Base-by-base conservation (phyloP, 2,113 vertebrate genomes). In the Callipepla californica region DNA sequence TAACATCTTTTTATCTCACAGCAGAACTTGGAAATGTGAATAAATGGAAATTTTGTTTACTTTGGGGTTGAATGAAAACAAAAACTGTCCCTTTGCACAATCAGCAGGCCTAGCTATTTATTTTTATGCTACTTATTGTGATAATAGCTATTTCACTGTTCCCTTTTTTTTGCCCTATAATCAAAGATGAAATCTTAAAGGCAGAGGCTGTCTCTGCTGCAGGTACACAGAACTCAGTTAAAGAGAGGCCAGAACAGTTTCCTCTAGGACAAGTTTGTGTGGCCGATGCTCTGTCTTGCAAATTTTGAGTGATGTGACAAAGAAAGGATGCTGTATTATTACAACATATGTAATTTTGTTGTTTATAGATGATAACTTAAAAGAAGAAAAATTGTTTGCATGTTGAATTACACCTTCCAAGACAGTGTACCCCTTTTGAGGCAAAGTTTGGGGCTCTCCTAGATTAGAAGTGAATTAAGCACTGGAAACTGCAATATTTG, bases 101-200 rank as follows among this genome's bases (percentile, higher is more conserved):
- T 91, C 55, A 85, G 63, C 85, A 87, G 47, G 20, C 3, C 7
- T 50, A 88, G 51, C 21, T 93, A 15, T 91, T 91, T 88, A 61
- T 91, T 89, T 87, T 89, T 78, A 32, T 86, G 9, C 38, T 78
- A 26, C 59, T 80, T 93, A 59, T 87, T 90, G 70, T 65, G 61
- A 22, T 80, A 87, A 80, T 91, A 78, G 73, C 61, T 66, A 6
- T 89, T 91, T 85, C 68, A 47, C 5, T 70, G 3, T 91, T 87
- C 48, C 23, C 53, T 92, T 94, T 85, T 87, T 34, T 53, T 32
- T 53, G 17, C 23, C 44, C 51, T 58, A 6, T 76, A 36, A 25
- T 83, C 82, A 42, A 51, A 67, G 68, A 50, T 67, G 87, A 92
- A 53, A 73, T 14, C 21, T 82, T 81, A 76, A 45, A 85, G 47